Percentiles rank a stretch among this genome's conserved stretches.
phyloP scores from a whole-genome alignment of 1,140 invertebrate genomes.

The Drosophila micromelanica region DNA sequence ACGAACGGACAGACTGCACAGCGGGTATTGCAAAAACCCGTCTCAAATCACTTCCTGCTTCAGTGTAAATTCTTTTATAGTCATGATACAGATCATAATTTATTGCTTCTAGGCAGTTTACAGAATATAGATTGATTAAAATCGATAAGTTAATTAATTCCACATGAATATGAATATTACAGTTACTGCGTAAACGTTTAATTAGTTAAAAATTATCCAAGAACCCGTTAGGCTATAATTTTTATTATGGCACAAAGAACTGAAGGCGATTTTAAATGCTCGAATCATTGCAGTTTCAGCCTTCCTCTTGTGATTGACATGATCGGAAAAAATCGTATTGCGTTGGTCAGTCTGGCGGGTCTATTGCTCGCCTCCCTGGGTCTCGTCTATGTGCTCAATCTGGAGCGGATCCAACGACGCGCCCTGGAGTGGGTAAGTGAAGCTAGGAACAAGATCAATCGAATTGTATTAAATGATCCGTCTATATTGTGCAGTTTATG shows the following conservation, averaged over 20 bases:
- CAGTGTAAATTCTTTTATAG: no score
- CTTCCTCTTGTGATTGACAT: slow-evolving; percentile 24
- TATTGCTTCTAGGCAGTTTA: no score
- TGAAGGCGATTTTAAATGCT: neutral
- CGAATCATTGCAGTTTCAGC: slow-evolving; percentile 14
- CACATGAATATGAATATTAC: no score
- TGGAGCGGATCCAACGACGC: slow-evolving; percentile 50
- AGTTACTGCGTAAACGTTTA: no score
- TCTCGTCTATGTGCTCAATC: slow-evolving; percentile 40
- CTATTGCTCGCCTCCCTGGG: slow-evolving; percentile 36
- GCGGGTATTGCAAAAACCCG: no score
- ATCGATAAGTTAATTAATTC: neutral
- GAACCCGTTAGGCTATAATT: slow-evolving; percentile 3
- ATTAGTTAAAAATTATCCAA: neutral
- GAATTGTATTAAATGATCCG: neutral
- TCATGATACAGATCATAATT: no score
- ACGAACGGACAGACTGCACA: no score
- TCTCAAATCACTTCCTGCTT: no score
- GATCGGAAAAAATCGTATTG: slow-evolving; percentile 62
- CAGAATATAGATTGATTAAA: no score
- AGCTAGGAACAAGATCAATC: no score
- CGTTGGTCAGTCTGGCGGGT: slow-evolving; percentile 52
- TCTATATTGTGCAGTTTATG: slow-evolving; percentile 40
- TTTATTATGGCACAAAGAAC: no score
- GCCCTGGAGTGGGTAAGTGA: slow-evolving; percentile 49